Evolutionary conservation across 2,888 invertebrate species (phyloP), one percentile per base, ranked within the genome.

Genomic region (Lottia gigantea): DNA sequence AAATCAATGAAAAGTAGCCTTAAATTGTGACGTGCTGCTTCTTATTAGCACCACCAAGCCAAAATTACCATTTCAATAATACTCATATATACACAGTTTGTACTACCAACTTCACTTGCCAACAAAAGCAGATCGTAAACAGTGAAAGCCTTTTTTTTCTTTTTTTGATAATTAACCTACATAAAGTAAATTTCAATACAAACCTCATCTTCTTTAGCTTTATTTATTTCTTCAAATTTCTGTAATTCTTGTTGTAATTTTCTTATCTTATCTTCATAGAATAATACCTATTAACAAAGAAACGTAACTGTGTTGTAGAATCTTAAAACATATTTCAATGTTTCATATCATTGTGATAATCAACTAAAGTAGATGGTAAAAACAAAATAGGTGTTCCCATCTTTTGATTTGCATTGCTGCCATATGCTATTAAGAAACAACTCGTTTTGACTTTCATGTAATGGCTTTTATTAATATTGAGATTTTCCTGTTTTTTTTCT

Each of bases 211-310:
- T 86, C 84, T 8, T 84, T 77, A 47, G 81, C 79, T 65, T 80
- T 76, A 76, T 83, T 84, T 16, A 85, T 71, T 45, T 87, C 87
- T 71, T 88, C 86, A 70, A 87, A 76, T 67, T 86, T 86, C 74
- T 82, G 82, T 31, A 86, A 70, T 67, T 88, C 87, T n/a, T 79
- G 76, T 74, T 83, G 83, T 67, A 86, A 73, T 64, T 81, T 80
- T 61, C 83, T 76, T 77, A 86, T 80, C 74, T 86, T 86, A 65
- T 87, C 85, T 71, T 88, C 88, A 77, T 85, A 86, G 66, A 78
- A 75, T 15, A 80, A 73, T 14, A 87, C 75, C 85, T 86, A 72
- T 14, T 71, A 31, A 40, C 7, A 63, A 26, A 26, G n/a, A 40
- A 0, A 63, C 31, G 26, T 14, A 63, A 11, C 7, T 40, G 40